phyloP scores from a whole-genome alignment of 2,113 vertebrate genomes.

The Myrmecophaga tridactyla region DNA sequence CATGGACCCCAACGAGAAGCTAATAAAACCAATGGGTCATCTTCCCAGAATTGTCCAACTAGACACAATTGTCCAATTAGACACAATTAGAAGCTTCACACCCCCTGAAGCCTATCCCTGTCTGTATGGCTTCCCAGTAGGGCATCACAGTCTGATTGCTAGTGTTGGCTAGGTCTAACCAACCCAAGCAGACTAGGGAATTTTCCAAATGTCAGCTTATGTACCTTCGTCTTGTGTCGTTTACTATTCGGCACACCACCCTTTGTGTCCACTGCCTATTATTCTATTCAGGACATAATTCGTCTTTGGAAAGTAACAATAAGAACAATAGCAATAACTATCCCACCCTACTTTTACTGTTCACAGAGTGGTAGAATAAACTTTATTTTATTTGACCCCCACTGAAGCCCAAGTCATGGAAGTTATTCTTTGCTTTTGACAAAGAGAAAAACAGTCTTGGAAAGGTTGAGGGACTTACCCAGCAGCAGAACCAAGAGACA shows the following conservation, averaged over 20 bases:
- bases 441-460: not conserved
- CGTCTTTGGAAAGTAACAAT: constrained; percentile 40
- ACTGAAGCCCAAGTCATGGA: not conserved
- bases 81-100: not conserved
- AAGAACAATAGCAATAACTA: constrained; percentile 10
- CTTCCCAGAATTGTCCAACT: not conserved
- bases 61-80: too few relatives aligned
- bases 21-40: not conserved
- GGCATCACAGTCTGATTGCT: not conserved
- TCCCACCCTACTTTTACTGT: not conserved
- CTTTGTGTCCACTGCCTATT: not conserved
- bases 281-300: not conserved
- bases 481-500: not conserved
- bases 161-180: not conserved
- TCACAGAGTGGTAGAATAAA: not conserved
- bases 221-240: not conserved
- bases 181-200: not conserved
- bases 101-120: not conserved
- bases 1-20: not conserved
- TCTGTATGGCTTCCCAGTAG: not conserved
- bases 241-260: not conserved
- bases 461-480: not conserved
- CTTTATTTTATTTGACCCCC: constrained; percentile 25
- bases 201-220: not conserved
- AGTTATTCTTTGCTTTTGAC: constrained; percentile 44